Conservation (phyloP, 2,113 vertebrate genomes). For the Pelecanus crispus region DNA sequence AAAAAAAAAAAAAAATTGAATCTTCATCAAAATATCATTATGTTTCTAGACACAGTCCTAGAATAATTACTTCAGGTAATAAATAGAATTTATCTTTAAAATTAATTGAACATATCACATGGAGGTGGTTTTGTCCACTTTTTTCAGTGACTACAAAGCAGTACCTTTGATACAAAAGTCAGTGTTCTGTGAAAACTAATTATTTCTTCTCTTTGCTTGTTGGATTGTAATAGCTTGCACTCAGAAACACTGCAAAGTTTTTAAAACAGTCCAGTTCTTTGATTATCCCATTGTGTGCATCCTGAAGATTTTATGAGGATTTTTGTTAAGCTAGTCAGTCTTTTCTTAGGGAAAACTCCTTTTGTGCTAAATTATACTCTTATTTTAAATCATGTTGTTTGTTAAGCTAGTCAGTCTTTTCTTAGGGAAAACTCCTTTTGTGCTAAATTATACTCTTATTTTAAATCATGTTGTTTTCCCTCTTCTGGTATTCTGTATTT, state of each 20-base stretch:
- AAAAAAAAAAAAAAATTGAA: not conserved
- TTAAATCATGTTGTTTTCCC: not conserved
- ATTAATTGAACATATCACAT: constrained; percentile 56
- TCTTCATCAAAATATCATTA: constrained; percentile 20
- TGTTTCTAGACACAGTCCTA: constrained; percentile 2
- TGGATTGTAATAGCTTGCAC: constrained; percentile 29
- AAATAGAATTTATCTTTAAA: constrained; percentile 58
- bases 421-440: not conserved
- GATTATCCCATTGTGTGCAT: not conserved
- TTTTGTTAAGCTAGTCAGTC: not conserved
- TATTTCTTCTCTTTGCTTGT: constrained; percentile 66
- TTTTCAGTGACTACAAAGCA: constrained; percentile 46
- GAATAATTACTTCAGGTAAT: constrained; percentile 56
- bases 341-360: not conserved
- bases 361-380: not conserved
- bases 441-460: not conserved
- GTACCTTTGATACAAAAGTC: constrained; percentile 63
- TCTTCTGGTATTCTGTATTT: not conserved
- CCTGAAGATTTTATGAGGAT: not conserved
- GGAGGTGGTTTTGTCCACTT: constrained; percentile 39
- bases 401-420: not conserved
- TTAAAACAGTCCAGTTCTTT: not conserved
- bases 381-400: not conserved
- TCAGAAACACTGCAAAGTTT: constrained; percentile 9
- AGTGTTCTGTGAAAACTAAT: constrained; percentile 69